phyloP scores from a whole-genome alignment of 2,797 vertebrate species.

The Enteromius viviparus region DNA sequence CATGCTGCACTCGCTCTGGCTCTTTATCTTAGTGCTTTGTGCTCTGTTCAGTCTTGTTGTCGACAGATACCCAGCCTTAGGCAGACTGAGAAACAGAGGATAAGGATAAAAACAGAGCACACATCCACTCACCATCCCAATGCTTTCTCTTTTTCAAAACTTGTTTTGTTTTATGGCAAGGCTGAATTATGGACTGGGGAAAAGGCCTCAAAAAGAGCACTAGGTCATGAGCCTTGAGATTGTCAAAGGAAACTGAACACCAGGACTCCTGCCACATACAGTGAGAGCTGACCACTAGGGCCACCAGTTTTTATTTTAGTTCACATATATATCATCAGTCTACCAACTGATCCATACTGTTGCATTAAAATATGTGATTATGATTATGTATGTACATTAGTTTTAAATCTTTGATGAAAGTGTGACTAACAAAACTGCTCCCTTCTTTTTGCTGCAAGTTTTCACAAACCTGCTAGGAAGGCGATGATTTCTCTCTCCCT shows the following conservation, averaged over 20 bases:
- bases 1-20: neutral
- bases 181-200: neutral
- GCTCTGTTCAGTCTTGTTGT: neutral
- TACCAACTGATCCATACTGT: neutral
- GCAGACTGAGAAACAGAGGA: neutral
- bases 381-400: too few relatives aligned
- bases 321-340: neutral
- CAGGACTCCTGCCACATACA: neutral
- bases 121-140: neutral
- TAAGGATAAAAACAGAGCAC: neutral
- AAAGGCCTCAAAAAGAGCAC: neutral
- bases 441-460: neutral
- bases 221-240: neutral
- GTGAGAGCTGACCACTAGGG: neutral
- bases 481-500: neutral
- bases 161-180: neutral
- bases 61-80: neutral
- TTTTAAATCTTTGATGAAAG: neutral
- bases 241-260: neutral
- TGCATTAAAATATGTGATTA: neutral
- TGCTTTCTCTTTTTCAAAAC: neutral
- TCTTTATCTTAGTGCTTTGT: slow-evolving; percentile 22
- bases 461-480: neutral
- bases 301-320: neutral
- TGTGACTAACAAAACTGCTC: neutral